A percentile compares a stretch with the other conserved stretches of the same genome.
These are phyloP conservation scores for Smutsia temminckii DNA, from an alignment of 2,797 vertebrate species.

Conservation along the genomic window DNA sequence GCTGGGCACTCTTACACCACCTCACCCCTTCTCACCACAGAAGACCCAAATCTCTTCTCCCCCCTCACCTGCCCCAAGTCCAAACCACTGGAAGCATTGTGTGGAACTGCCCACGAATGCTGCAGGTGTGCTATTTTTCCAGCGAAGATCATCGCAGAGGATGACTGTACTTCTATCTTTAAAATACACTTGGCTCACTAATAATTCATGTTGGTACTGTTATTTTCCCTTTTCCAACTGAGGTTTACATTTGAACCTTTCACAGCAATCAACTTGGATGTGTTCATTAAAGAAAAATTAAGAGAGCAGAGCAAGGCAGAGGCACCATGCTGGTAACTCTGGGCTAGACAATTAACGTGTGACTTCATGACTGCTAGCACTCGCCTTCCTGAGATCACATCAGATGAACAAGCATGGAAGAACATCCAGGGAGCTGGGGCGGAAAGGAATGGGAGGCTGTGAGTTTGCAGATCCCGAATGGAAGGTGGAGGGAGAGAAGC, in stretches of 20 bases:
- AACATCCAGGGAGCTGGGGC: too few relatives aligned
- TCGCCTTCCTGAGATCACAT: too few relatives aligned
- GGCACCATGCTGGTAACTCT: fast-evolving
- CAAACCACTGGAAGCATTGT: not conserved
- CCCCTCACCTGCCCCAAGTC: not conserved
- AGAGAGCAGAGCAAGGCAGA: not conserved
- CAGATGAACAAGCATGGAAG: fast-evolving
- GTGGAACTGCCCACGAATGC: slow-evolving; percentile 62
- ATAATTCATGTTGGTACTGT: slow-evolving; percentile 64
- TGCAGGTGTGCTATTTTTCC: not conserved
- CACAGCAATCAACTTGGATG: not conserved
- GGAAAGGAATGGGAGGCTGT: fast-evolving
- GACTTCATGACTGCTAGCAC: fast-evolving
- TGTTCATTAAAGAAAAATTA: not conserved
- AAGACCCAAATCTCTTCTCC: not conserved
- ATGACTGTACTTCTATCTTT: slow-evolving; percentile 73
- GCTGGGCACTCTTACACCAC: not conserved
- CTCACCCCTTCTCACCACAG: not conserved
- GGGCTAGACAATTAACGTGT: fast-evolving
- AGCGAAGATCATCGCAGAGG: slow-evolving; percentile 55
- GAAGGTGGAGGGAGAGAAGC: not conserved
- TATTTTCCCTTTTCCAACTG: not conserved
- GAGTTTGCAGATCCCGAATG: fast-evolving
- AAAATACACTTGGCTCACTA: slow-evolving; percentile 75
- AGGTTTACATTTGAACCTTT: not conserved